These are phyloP conservation scores for Oncorhynchus kisutch DNA, from an alignment of 2,113 vertebrate species.

Conservation along the genomic window DNA sequence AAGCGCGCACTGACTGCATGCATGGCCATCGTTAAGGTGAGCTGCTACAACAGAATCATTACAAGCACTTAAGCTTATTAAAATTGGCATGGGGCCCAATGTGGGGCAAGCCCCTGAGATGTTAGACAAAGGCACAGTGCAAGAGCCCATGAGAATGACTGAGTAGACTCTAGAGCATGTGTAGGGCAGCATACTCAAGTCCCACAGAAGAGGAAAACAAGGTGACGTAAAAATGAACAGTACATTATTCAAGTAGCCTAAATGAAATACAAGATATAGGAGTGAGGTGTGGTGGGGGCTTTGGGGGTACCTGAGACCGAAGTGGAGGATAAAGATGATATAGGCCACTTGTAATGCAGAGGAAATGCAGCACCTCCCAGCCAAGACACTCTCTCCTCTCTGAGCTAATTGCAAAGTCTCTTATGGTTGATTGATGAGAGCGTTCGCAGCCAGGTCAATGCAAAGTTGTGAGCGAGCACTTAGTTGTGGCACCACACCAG, in stretches of 20 bases:
- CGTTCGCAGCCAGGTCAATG: too few relatives aligned
- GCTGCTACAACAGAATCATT: conserved; percentile 48
- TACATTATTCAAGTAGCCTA: too few relatives aligned
- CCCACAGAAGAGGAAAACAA: not conserved
- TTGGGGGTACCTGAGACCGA: not conserved
- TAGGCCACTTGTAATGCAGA: not conserved
- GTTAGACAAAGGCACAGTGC: conserved; percentile 27
- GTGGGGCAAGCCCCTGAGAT: not conserved
- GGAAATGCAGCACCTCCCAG: too few relatives aligned
- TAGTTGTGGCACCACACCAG: too few relatives aligned
- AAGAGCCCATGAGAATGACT: conserved; percentile 3
- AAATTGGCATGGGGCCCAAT: conserved; percentile 37
- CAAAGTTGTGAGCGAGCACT: too few relatives aligned
- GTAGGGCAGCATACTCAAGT: conserved; percentile 4
- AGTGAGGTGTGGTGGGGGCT: too few relatives aligned
- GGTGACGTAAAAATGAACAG: too few relatives aligned
- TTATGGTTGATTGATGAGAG: too few relatives aligned
- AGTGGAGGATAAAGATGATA: not conserved
- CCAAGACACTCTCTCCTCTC: too few relatives aligned
- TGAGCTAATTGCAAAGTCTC: too few relatives aligned
- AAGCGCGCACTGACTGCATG: not conserved
- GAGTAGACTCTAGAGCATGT: not conserved
- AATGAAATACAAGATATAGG: too few relatives aligned
- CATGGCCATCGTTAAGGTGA: conserved; percentile 47
- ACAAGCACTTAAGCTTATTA: conserved; percentile 56